A percentile compares a stretch with the other conserved stretches of the same genome.
These are phyloP conservation scores for Cinara cedri DNA, from an alignment of 2,888 invertebrate genomes.

Conservation along the genomic window DNA sequence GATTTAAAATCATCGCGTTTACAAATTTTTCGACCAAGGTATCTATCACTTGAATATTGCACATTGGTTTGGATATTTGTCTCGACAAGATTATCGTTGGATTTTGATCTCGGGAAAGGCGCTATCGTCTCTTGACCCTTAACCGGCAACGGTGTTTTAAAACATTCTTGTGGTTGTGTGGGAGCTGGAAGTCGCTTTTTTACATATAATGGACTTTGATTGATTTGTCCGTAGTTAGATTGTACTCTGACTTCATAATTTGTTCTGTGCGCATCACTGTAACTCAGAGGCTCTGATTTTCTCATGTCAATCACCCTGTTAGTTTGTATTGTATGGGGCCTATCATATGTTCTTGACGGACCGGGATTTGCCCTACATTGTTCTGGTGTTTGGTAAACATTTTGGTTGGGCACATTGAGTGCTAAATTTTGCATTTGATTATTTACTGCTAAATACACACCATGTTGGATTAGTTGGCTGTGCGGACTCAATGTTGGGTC, in stretches of 20 bases:
- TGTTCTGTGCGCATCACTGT: slow-evolving; percentile 56
- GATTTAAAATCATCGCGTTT: slow-evolving; percentile 54
- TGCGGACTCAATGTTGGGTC: slow-evolving; percentile 60
- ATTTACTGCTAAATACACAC: slow-evolving; percentile 60
- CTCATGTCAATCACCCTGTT: slow-evolving; percentile 51
- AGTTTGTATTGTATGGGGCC: slow-evolving; percentile 52
- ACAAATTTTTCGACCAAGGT: slow-evolving; percentile 40
- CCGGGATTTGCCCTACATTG: slow-evolving; percentile 36
- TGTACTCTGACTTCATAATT: slow-evolving; percentile 59
- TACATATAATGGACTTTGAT: slow-evolving; percentile 43
- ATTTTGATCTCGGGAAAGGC: slow-evolving; percentile 46
- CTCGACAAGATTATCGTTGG: slow-evolving; percentile 44
- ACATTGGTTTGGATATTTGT: slow-evolving; percentile 28
- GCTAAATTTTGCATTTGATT: slow-evolving; percentile 53
- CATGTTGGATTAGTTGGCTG: slow-evolving; percentile 61
- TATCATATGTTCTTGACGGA: slow-evolving; percentile 31
- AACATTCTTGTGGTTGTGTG: slow-evolving; percentile 33
- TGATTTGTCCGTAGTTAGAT: slow-evolving; percentile 48
- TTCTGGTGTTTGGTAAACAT: slow-evolving; percentile 46
- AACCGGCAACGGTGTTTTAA: slow-evolving; percentile 38
- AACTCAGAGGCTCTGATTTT: slow-evolving; percentile 39
- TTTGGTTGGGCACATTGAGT: slow-evolving; percentile 40
- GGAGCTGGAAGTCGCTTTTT: slow-evolving; percentile 35
- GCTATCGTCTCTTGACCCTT: background rate
- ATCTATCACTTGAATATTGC: slow-evolving; percentile 48